Conservation (phyloP, 2,888 invertebrate species). For the Leptura quadrifasciata region DNA sequence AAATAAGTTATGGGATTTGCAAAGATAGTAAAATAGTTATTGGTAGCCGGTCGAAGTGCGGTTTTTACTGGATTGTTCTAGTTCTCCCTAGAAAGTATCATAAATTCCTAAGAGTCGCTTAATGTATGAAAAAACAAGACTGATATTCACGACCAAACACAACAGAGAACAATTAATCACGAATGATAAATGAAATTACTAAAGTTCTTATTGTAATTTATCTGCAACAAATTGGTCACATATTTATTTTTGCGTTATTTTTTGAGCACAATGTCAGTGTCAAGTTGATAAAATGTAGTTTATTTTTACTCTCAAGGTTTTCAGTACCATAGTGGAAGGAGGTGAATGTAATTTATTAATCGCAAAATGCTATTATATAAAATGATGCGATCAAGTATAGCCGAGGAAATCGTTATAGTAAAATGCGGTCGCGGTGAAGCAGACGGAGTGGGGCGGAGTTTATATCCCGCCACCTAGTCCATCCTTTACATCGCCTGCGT, state of each 20-base stretch:
- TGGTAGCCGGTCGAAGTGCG: too few relatives aligned
- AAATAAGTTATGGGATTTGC: too few relatives aligned
- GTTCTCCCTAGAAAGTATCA: not conserved
- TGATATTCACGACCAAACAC: not conserved
- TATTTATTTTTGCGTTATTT: not conserved
- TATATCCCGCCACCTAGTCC: too few relatives aligned
- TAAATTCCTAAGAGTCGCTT: not conserved
- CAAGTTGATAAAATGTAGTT: not conserved
- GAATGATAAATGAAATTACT: not conserved
- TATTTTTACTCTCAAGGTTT: not conserved
- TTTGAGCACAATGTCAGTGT: not conserved
- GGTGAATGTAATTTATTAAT: not conserved
- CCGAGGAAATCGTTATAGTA: too few relatives aligned
- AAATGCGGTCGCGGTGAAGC: too few relatives aligned
- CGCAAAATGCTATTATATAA: not conserved
- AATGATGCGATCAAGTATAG: not conserved
- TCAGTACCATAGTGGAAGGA: not conserved
- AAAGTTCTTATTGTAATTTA: not conserved
- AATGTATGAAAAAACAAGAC: not conserved
- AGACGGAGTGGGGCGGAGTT: too few relatives aligned
- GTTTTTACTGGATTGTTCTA: too few relatives aligned
- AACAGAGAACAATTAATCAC: not conserved
- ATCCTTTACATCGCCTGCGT: too few relatives aligned
- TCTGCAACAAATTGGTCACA: not conserved
- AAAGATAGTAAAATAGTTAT: too few relatives aligned